Conservation (phyloP, 2,113 vertebrate genomes). For the Trochalopteron elliotii region DNA sequence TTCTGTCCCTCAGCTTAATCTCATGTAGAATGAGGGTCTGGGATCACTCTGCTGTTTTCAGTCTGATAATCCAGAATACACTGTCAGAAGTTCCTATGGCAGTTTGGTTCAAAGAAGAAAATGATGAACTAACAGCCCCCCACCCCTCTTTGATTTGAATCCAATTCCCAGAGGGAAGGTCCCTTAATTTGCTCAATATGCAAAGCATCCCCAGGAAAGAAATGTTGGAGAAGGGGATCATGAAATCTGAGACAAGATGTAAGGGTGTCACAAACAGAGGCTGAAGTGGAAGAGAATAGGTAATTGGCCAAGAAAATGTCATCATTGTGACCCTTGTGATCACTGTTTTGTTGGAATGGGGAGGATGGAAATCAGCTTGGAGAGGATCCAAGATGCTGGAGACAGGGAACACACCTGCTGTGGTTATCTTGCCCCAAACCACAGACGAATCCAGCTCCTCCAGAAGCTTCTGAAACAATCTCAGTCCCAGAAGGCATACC, state of each 20-base stretch:
- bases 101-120: neutral
- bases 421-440: neutral
- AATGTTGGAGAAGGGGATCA: neutral
- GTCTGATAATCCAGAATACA: neutral
- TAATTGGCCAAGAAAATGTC: neutral
- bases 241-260: neutral
- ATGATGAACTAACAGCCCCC: neutral
- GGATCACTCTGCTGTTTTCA: neutral
- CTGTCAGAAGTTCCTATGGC: neutral
- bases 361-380: neutral
- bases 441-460: neutral
- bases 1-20: neutral
- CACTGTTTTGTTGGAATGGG: neutral
- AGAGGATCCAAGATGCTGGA: neutral
- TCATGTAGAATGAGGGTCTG: accelerated
- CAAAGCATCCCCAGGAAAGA: neutral
- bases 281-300: neutral
- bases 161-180: neutral
- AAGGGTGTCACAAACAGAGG: neutral
- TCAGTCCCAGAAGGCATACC: neutral
- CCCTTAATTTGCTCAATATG: neutral
- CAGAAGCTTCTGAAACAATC: neutral
- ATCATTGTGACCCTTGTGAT: neutral
- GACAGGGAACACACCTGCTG: neutral
- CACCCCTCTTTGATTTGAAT: neutral